Conservation (phyloP, 1,140 invertebrate genomes). For the Zophobas atratus region DNA sequence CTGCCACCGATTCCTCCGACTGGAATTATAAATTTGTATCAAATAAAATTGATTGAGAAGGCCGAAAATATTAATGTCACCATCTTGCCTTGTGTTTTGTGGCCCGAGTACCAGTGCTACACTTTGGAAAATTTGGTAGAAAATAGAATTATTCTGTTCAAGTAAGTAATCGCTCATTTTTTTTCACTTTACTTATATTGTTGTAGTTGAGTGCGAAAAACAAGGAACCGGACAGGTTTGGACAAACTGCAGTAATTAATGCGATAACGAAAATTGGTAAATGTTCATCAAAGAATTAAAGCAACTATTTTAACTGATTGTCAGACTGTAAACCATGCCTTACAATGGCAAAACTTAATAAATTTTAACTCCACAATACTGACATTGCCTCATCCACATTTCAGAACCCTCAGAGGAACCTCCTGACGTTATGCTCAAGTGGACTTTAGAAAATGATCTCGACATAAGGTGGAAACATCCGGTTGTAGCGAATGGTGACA, state of each 20-base stretch:
- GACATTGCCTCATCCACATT: background rate
- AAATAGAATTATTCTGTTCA: background rate
- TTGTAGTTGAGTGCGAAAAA: background rate
- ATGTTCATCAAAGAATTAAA: background rate
- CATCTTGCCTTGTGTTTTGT: constrained; percentile 35
- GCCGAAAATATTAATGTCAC: background rate
- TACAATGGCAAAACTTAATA: background rate
- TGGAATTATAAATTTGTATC: constrained; percentile 36
- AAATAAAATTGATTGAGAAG: background rate
- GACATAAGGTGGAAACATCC: constrained; percentile 48
- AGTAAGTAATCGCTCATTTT: background rate
- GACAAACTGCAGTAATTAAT: background rate
- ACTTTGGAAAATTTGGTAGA: background rate
- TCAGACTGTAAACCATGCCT: too few species aligned
- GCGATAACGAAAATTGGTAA: background rate
- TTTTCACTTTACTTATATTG: background rate
- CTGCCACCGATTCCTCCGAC: constrained; percentile 49
- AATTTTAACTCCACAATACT: background rate
- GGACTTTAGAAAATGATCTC: constrained; percentile 30
- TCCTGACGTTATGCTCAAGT: constrained; percentile 12
- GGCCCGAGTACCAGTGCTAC: constrained; percentile 23
- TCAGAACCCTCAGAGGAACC: constrained; percentile 30
- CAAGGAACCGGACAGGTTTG: background rate
- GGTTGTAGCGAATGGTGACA: constrained; percentile 35
- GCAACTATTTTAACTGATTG: too few species aligned